Conservation (phyloP, 2,113 vertebrate genomes). For the Drymodes brunneopygia region DNA sequence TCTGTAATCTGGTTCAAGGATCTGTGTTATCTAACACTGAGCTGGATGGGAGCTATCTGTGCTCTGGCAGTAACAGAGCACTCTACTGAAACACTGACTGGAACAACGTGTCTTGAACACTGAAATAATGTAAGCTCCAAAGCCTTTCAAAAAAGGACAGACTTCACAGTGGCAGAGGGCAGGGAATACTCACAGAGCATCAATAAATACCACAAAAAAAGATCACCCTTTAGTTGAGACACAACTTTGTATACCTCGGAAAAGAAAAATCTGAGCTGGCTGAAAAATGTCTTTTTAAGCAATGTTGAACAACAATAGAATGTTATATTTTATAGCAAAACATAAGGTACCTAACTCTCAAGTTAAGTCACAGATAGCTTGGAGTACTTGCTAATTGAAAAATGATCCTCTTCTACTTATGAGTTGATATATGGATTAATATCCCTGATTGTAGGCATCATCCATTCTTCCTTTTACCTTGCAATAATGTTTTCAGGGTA, state of each 20-base stretch:
- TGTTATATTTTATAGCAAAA: not conserved
- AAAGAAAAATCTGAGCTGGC: not conserved
- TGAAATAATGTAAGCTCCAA: not conserved
- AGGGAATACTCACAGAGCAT: not conserved
- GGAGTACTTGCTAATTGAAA: not conserved
- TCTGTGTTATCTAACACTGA: not conserved
- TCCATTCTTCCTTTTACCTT: not conserved
- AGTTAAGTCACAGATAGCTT: not conserved
- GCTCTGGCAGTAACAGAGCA: not conserved
- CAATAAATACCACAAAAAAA: not conserved
- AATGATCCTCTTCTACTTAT: not conserved
- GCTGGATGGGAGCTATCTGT: slow-evolving; percentile 1
- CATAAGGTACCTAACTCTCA: not conserved
- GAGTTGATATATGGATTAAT: not conserved
- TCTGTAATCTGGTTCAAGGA: not conserved
- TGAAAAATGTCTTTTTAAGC: not conserved
- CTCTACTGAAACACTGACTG: not conserved
- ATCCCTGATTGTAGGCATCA: not conserved
- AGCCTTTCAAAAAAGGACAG: not conserved
- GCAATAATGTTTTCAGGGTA: not conserved
- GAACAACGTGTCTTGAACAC: not conserved
- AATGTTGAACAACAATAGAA: not conserved
- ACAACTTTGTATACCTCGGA: not conserved
- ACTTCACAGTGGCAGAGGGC: not conserved
- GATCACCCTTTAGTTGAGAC: not conserved